Percentiles rank a stretch among this genome's conserved stretches.
Conservation (phyloP, 2,797 vertebrate species). For the Argentina silus region DNA sequence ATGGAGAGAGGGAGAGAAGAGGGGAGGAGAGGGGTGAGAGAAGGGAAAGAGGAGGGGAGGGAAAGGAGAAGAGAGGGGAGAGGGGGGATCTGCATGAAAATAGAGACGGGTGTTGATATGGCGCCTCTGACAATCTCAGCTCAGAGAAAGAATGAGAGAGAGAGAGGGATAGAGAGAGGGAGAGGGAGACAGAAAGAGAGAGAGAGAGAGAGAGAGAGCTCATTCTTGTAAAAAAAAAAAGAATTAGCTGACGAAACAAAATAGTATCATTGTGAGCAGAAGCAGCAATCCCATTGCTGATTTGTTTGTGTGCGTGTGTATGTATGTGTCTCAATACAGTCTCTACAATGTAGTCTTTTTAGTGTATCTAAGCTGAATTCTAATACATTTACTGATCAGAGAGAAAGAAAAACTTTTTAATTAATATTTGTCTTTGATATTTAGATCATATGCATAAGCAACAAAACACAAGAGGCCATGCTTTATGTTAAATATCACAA, state of each 20-base stretch:
- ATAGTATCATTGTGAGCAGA: slow-evolving; percentile 33
- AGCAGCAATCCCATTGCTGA: slow-evolving; percentile 63
- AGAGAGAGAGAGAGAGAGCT: slow-evolving; percentile 57
- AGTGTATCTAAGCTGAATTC: too few species aligned
- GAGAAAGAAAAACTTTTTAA: too few species aligned
- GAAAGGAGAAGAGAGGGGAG: slow-evolving; percentile 5
- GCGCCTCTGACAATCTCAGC: too few species aligned
- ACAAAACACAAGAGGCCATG: too few species aligned
- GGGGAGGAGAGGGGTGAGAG: slow-evolving; percentile 12
- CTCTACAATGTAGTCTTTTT: too few species aligned
- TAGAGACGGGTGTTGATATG: background rate
- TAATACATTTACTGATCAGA: too few species aligned
- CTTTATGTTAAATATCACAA: too few species aligned
- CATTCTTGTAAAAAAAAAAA: slow-evolving; percentile 69
- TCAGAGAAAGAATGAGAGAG: too few species aligned
- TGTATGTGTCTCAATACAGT: slow-evolving; percentile 32
- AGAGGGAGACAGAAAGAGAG: slow-evolving; percentile 49
- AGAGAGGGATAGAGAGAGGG: background rate
- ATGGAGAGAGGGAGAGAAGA: slow-evolving; percentile 2
- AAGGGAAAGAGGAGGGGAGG: slow-evolving; percentile 4
- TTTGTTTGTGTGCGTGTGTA: background rate
- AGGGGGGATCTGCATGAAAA: too few species aligned
- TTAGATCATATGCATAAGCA: too few species aligned
- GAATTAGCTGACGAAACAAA: slow-evolving; percentile 83
- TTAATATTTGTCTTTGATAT: too few species aligned